Evolutionary conservation across 2,113 vertebrate genomes (phyloP), one percentile per base, ranked within the genome.

Genomic region (Saccopteryx bilineata): DNA sequence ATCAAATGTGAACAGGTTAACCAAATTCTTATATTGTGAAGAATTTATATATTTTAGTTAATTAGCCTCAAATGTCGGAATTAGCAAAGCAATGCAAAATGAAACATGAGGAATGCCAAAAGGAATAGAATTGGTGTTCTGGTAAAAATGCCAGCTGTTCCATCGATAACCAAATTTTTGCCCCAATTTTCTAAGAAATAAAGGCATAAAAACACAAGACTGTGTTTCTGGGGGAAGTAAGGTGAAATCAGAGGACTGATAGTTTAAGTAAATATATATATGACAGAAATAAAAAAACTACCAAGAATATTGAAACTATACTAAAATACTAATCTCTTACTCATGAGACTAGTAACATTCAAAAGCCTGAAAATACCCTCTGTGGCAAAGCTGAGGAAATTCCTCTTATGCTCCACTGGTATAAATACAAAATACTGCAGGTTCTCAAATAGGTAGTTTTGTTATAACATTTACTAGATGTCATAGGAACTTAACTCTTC

Each of bases 11-110:
- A 90, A 78, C 5, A 94, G 71, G 65, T 84, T 74, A 96, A 90
- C 82, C 93, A 80, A 95, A 92, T 71, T 88, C 75, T 46, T 93
- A 93, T 1, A 92, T 2, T 15, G 50, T 24, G 9, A 33, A 11
- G 50, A 97, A 96, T n/a, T 84, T 3, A 52, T 15, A 65, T 61
- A 46, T 80, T 91, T 33, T 71, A 95, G 21, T 71, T 72, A 82
- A 39, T 89, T 78, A 88, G 24, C 18, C 56, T 97, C 33, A 91
- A 76, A 13, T 83, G 1, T 6, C 3, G 83, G 60, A 95, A 56
- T 94, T 19, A 82, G 61, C 69, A 95, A 66, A 93, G 63, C 56
- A 13, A 0, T 82, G 24, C 61, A 76, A 52, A 97, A 93, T 12
- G 33, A 65, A 91, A 92, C 1, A 87, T 13, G 84, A 90, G 46